Evolutionary conservation across 1,140 invertebrate genomes (phyloP), one percentile per base, ranked within the genome.

Genomic region (Drosophila jambulina): DNA sequence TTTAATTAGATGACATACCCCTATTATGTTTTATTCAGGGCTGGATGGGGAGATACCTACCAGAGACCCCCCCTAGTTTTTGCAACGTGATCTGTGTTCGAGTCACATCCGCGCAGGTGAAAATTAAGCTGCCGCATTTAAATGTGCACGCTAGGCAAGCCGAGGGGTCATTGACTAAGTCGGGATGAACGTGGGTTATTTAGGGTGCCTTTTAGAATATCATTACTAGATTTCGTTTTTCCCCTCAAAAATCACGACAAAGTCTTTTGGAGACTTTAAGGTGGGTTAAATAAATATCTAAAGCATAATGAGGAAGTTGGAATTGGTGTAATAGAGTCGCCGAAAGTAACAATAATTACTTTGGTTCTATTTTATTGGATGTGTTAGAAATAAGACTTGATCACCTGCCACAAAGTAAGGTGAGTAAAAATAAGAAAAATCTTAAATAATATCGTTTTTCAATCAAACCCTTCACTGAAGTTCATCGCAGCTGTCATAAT

Each of bases 1-100:
- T 82, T 88, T 88, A 88, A 90, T 88, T 84, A 90, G 81, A 85
- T 70, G 70, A 58, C 74, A 75, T 78, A 69, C 63, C 78, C 70
- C 67, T 64, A 88, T 61, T 58, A 69, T 75, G 77, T 75, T 83
- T 83, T 71, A 83, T 80, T 83, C 64, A 80, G 53, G 36, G 32
- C 70, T 38, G 42, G 32, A 34, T 29, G 46, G 25, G 25, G 46
- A 10, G 15, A 49, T 17, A 67, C 46, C 54, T 2, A 13, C 32
- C 38, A 12, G n/a, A n/a, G 15, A 1, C n/a, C 36, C 29, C 38
- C 27, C 38, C 21, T 21, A 46, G 45, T 53, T 61, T 57, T 45
- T 69, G 59, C 65, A 68, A 80, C 72, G 59, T 84, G 75, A 82
- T 82, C 68, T 78, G 75, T 61, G 42, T 45, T 76, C 43, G 61